Evolutionary conservation across 2,888 invertebrate species (phyloP), one percentile per base, ranked within the genome.

Genomic region (Arrhopalites spinosus): DNA sequence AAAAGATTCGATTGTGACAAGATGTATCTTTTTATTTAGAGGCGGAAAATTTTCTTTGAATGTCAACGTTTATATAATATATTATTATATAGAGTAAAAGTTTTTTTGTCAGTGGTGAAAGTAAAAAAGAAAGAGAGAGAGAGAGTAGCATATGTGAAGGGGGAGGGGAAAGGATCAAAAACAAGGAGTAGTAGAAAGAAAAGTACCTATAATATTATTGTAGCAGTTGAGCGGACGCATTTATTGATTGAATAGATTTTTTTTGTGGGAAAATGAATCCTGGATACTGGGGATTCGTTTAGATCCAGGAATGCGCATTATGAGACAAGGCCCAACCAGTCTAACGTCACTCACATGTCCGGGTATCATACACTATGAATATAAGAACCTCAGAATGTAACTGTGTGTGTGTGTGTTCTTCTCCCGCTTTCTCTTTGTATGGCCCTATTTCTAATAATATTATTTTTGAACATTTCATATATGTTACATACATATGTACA

Each of bases 201-300:
- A 11, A 36, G 36, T 36, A 36, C 36, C 36, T 36, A 3, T 36
- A 36, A 36, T 36, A 36, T 36, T 36, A 36, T 36, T 36, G 36
- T 36, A 73, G 73, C 11, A 64, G 20, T 5, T 3, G n/a, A 17
- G 59, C 67, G 53, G 67, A 50, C 53, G 66, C 36, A 36, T 74
- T 74, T 74, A 74, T 74, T 74, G 74, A 74, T 74, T 74, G 74
- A 74, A 74, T 74, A 74, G 68, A 74, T 74, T 74, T 74, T n/a
- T 74, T 74, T 68, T 59, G 29, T 71, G 53, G 53, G 71, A 59
- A 69, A 47, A n/a, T n/a, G n/a, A n/a, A n/a, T n/a, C n/a, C n/a
- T 69, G 71, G 56, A 71, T 71, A 56, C 71, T 56, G 29, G 59
- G 43, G 29, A 71, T 29, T 71, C 56, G 29, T 15, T 64, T 64